phyloP scores from a whole-genome alignment of 2,888 invertebrate genomes.

The Platycheirus rosarum region DNA sequence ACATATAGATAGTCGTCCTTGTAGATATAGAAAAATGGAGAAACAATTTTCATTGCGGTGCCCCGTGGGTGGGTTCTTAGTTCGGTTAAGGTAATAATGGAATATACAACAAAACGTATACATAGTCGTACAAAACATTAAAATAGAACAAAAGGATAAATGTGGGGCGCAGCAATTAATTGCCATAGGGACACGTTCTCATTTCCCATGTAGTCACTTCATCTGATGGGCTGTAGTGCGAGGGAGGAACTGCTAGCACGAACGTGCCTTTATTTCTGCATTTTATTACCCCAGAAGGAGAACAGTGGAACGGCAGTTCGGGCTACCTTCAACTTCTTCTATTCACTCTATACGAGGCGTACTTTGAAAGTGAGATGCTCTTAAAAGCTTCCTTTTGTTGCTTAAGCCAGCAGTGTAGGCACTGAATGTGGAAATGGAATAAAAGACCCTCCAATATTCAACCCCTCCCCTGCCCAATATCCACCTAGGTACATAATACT shows the following conservation, averaged over 20 bases:
- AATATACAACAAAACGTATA: slow-evolving; percentile 25
- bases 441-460: slow-evolving; percentile 7
- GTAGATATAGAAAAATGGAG: not conserved
- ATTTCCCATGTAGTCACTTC: slow-evolving; percentile 68
- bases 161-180: slow-evolving; percentile 63
- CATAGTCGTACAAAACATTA: slow-evolving; percentile 6
- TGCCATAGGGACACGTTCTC: slow-evolving; percentile 65
- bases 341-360: slow-evolving; percentile 35
- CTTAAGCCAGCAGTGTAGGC: slow-evolving; percentile 18
- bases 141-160: slow-evolving; percentile 55
- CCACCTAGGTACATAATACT: not conserved
- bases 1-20: too few relatives aligned
- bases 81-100: slow-evolving; percentile 10
- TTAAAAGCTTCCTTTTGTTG: slow-evolving; percentile 71
- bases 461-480: not conserved
- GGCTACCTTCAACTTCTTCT: not conserved
- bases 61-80: not conserved
- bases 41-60: slow-evolving; percentile 37
- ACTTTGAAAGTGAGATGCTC: slow-evolving; percentile 52
- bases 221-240: slow-evolving; percentile 40
- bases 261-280: slow-evolving; percentile 71
- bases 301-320: slow-evolving; percentile 11
- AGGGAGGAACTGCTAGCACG: slow-evolving; percentile 30
- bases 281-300: slow-evolving; percentile 57
- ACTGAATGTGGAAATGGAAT: slow-evolving; percentile 9